Evolutionary conservation across 2,113 vertebrate species (phyloP).

Genomic region (Terrapene triunguis): DNA sequence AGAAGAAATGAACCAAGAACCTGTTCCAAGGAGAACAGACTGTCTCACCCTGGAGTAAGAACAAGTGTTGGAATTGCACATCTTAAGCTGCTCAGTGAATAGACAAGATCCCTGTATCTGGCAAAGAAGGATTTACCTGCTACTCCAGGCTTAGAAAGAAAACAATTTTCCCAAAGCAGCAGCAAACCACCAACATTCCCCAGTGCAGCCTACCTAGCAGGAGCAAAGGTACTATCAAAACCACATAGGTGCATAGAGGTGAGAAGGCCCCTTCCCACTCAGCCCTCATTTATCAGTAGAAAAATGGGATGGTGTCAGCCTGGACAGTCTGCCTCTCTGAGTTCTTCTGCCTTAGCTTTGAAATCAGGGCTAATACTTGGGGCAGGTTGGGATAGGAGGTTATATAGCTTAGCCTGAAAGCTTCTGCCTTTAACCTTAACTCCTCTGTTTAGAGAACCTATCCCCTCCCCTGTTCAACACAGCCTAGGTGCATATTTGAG

Average conservation of each 20-base stretch:
- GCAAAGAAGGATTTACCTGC: conserved; percentile 33
- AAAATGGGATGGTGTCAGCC: conserved; percentile 23
- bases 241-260: background rate
- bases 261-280: background rate
- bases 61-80: conserved; percentile 7
- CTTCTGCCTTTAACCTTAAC: conserved; percentile 17
- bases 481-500: background rate
- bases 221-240: conserved; percentile 39
- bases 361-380: conserved; percentile 33
- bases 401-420: background rate
- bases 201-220: background rate
- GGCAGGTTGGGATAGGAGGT: background rate
- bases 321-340: conserved; percentile 5
- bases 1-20: conserved; percentile 26
- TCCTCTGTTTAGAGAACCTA: background rate
- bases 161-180: conserved; percentile 23
- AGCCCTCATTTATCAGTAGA: background rate
- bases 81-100: conserved; percentile 14
- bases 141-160: background rate
- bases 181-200: conserved; percentile 25
- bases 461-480: background rate
- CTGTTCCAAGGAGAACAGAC: background rate
- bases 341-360: conserved; percentile 9
- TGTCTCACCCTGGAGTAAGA: background rate
- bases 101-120: background rate